These are phyloP conservation scores for Agrypnus murinus DNA, from an alignment of 2,888 invertebrate species.

Conservation along the genomic window DNA sequence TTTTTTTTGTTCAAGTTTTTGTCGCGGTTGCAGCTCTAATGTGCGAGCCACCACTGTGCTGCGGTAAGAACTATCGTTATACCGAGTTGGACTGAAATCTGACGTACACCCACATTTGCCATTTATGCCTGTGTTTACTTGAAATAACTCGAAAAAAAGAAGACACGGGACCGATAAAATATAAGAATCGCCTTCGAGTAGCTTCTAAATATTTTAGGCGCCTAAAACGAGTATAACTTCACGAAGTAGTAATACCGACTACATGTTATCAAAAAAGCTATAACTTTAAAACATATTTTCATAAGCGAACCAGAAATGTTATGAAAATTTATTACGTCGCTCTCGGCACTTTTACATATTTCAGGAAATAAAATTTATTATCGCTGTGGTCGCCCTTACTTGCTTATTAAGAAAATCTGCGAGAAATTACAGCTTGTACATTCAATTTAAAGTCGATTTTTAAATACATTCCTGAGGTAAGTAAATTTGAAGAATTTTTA, in stretches of 20 bases:
- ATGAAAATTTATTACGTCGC: conserved; percentile 60
- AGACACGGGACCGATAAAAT: conserved; percentile 34
- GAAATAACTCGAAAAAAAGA: conserved; percentile 30
- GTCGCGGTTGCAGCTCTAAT: too few relatives aligned
- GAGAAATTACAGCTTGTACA: background rate
- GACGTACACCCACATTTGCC: too few relatives aligned
- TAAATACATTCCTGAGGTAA: too few relatives aligned
- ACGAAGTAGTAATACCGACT: conserved; percentile 36
- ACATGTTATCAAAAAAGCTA: conserved; percentile 57
- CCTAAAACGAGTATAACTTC: conserved; percentile 44
- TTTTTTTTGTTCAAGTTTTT: too few relatives aligned
- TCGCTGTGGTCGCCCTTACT: conserved; percentile 37
- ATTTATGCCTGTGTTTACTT: too few relatives aligned
- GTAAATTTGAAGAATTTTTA: too few relatives aligned
- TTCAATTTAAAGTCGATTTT: too few relatives aligned
- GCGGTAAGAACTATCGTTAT: too few relatives aligned
- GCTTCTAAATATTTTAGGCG: conserved; percentile 41
- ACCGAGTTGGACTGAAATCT: too few relatives aligned
- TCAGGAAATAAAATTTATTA: conserved; percentile 60
- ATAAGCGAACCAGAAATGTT: conserved; percentile 59
- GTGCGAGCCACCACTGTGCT: too few relatives aligned
- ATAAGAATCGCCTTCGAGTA: conserved; percentile 35
- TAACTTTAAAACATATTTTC: conserved; percentile 61
- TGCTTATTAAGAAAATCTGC: conserved; percentile 42
- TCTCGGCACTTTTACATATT: conserved; percentile 57